These are phyloP conservation scores for Nyctalus aviator DNA, from an alignment of 2,797 vertebrate genomes.

Conservation along the genomic window DNA sequence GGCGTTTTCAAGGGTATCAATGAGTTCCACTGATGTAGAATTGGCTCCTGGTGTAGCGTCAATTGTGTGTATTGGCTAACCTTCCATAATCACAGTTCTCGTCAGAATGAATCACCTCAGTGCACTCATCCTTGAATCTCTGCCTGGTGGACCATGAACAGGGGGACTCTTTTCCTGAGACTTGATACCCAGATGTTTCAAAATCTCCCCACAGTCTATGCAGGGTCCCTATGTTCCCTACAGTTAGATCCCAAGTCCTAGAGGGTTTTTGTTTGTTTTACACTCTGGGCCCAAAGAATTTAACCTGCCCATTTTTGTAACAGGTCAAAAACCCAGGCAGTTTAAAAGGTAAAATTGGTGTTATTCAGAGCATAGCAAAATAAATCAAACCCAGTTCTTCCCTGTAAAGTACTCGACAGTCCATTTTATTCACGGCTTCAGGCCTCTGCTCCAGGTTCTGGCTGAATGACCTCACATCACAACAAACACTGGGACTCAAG, in stretches of 20 bases:
- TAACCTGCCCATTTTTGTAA: neutral
- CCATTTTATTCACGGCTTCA: neutral
- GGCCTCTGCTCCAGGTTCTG: neutral
- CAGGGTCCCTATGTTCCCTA: neutral
- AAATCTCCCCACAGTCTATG: neutral
- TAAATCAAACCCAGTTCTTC: neutral
- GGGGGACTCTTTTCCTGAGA: neutral
- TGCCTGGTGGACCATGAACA: neutral
- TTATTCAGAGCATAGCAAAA: constrained; percentile 33
- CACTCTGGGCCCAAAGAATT: constrained; percentile 29
- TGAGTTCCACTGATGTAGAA: neutral
- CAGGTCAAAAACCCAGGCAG: constrained; percentile 27
- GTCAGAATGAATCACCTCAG: neutral
- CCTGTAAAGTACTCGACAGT: neutral
- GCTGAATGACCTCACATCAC: neutral
- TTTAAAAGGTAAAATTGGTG: constrained; percentile 44
- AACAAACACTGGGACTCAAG: neutral
- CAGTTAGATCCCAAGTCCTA: neutral
- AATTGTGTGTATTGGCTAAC: neutral
- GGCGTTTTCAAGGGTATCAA: neutral
- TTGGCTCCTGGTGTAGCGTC: neutral
- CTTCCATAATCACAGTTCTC: neutral
- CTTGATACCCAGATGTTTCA: neutral
- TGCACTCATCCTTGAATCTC: neutral
- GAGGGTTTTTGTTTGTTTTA: neutral